phyloP scores from a whole-genome alignment of 2,888 invertebrate genomes.

The Cheilosia vulpina region DNA sequence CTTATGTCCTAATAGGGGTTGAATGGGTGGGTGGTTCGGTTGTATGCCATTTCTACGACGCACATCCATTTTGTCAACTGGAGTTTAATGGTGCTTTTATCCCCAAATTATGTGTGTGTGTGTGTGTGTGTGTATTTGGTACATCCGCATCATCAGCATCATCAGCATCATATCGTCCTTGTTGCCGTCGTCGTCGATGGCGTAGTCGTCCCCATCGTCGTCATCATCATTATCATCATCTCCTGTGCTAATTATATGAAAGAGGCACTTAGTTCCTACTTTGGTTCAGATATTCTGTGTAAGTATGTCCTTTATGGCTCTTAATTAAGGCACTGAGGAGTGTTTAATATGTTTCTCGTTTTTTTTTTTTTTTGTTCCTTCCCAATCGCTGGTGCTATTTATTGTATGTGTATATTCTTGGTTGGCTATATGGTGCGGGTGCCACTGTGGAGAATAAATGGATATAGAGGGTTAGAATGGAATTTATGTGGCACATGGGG shows the following conservation, averaged over 20 bases:
- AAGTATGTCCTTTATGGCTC: slow-evolving; percentile 75
- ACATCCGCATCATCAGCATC: slow-evolving; percentile 1
- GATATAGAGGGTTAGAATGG: background rate
- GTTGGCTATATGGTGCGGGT: slow-evolving; percentile 16
- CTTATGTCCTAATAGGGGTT: slow-evolving; percentile 74
- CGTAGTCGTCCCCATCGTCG: slow-evolving; percentile 40
- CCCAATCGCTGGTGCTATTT: slow-evolving; percentile 23
- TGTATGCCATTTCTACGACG: slow-evolving; percentile 63
- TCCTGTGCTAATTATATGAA: slow-evolving; percentile 73
- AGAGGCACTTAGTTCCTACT: slow-evolving; percentile 76
- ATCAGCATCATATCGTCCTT: background rate
- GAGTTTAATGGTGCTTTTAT: slow-evolving; percentile 72
- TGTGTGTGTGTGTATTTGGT: background rate
- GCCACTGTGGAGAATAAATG: slow-evolving; percentile 3
- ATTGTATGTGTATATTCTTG: background rate
- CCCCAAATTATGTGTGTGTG: slow-evolving; percentile 48
- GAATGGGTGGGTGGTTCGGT: slow-evolving; percentile 62
- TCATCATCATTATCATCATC: slow-evolving; percentile 73
- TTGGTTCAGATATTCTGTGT: slow-evolving; percentile 75
- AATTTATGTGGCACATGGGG: slow-evolving; percentile 66
- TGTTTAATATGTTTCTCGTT: slow-evolving; percentile 73
- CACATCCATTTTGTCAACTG: slow-evolving; percentile 74
- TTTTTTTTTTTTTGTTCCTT: slow-evolving; percentile 17
- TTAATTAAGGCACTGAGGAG: slow-evolving; percentile 75
- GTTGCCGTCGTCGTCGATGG: slow-evolving; percentile 22